Conservation (phyloP, 2,888 invertebrate species). For the Strigamia transsilvanica region DNA sequence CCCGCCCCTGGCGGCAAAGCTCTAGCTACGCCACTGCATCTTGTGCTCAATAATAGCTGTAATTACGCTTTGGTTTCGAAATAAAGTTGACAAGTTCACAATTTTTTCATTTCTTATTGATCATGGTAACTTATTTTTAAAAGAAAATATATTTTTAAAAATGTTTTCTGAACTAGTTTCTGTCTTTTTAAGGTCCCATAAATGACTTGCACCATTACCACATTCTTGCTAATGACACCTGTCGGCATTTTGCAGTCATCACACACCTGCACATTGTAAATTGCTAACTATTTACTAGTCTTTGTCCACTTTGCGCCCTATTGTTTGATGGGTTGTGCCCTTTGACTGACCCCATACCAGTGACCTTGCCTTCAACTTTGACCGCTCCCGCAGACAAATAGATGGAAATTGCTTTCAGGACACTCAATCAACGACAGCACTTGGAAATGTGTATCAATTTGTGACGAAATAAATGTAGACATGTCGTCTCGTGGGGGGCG, state of each 20-base stretch:
- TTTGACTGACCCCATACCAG: neutral
- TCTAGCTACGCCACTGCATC: too few species aligned
- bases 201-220: neutral
- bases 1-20: too few species aligned
- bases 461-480: too few species aligned
- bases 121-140: too few species aligned
- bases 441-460: too few species aligned
- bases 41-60: too few species aligned
- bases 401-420: neutral
- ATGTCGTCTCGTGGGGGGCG: neutral
- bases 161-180: too few species aligned
- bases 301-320: conserved; percentile 11
- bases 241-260: neutral
- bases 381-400: neutral
- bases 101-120: too few species aligned
- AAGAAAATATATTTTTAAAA: too few species aligned
- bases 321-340: conserved; percentile 7
- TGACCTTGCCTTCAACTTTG: conserved; percentile 4
- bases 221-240: neutral
- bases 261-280: conserved; percentile 14
- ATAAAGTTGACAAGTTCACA: too few species aligned
- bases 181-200: too few species aligned
- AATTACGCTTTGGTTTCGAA: too few species aligned
- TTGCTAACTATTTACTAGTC: neutral
- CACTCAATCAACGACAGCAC: neutral